Conservation (phyloP, 1,140 invertebrate species). For the Coelopa frigida region DNA sequence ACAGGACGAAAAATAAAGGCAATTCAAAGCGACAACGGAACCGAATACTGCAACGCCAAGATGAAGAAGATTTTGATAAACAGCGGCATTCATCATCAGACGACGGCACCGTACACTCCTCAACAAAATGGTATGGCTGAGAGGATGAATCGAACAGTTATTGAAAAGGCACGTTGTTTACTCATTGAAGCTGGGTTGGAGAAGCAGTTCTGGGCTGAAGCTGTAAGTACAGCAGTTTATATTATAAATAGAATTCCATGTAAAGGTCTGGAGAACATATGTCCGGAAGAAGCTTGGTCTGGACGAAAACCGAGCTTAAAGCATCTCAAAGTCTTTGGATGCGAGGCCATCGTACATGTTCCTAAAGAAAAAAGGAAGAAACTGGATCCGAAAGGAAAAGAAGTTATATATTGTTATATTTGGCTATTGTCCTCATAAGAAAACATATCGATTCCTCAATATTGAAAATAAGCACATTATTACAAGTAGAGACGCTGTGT, state of each 20-base stretch:
- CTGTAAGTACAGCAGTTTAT: conserved; percentile 30
- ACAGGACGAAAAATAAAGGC: conserved; percentile 31
- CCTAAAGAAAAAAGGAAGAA: too few species aligned
- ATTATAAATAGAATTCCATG: conserved; percentile 14
- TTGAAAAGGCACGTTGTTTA: conserved; percentile 25
- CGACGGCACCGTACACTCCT: conserved; percentile 38
- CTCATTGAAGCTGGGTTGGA: conserved; percentile 26
- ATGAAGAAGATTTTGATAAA: conserved; percentile 22
- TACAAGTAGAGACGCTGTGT: too few species aligned
- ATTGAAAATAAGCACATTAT: too few species aligned
- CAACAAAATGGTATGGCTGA: conserved; percentile 46
- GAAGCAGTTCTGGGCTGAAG: conserved; percentile 47
- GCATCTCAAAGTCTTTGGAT: too few species aligned
- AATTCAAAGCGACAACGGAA: conserved; percentile 40
- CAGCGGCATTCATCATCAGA: conserved; percentile 39
- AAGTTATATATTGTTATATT: too few species aligned
- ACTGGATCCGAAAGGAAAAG: too few species aligned
- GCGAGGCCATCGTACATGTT: too few species aligned
- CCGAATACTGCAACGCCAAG: conserved; percentile 32
- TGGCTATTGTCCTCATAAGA: too few species aligned
- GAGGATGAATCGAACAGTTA: conserved; percentile 19
- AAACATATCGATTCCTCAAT: too few species aligned
- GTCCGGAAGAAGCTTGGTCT: too few species aligned
- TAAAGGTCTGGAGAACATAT: conserved; percentile 3
- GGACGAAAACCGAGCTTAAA: too few species aligned